Percentiles rank a stretch among this genome's conserved stretches.
Conservation (phyloP, 2,797 vertebrate species). For the Podarcis siculus region DNA sequence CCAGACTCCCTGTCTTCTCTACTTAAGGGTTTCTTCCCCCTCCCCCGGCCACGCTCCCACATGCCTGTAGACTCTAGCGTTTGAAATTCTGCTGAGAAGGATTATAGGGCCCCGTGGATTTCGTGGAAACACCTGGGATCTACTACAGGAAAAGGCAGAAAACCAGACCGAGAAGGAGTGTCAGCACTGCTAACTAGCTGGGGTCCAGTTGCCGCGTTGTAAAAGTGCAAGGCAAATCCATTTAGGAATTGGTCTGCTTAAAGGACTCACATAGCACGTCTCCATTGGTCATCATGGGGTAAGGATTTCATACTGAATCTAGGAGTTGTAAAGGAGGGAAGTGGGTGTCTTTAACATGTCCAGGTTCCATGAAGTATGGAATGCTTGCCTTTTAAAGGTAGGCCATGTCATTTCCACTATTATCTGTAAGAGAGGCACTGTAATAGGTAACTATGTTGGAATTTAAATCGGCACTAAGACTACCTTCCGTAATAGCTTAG, state of each 20-base stretch:
- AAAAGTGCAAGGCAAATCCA: constrained; percentile 37
- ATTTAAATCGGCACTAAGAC: background rate
- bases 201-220: background rate
- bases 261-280: constrained; percentile 69
- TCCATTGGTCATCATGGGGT: constrained; percentile 78
- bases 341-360: background rate
- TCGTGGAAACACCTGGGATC: constrained; percentile 5
- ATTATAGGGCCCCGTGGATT: background rate
- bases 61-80: constrained; percentile 20
- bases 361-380: background rate
- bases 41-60: constrained; percentile 6
- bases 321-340: constrained; percentile 13
- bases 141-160: background rate
- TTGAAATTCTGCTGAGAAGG: background rate
- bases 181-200: background rate
- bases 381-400: background rate
- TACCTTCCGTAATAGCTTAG: background rate
- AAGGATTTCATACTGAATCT: constrained; percentile 62
- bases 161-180: background rate
- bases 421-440: background rate
- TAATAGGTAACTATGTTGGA: no score
- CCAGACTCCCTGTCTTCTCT: constrained; percentile 25
- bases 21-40: background rate
- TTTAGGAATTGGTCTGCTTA: constrained; percentile 57
- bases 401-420: background rate